These are phyloP conservation scores for Formica selysi DNA, from an alignment of 1,140 invertebrate species.

Conservation along the genomic window DNA sequence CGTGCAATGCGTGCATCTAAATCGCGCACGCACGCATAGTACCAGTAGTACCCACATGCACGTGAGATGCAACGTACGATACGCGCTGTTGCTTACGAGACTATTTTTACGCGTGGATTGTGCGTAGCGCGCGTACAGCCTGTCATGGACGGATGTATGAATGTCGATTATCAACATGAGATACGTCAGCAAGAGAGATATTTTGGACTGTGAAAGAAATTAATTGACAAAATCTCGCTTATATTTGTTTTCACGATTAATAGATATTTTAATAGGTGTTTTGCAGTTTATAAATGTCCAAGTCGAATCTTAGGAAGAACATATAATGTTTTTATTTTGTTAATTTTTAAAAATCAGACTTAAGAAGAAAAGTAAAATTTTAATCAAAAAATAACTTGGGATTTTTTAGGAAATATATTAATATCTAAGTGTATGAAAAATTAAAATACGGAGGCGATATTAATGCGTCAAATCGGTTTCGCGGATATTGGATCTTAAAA, in stretches of 20 bases:
- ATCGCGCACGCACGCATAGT: constrained; percentile 4
- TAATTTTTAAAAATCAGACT: not conserved
- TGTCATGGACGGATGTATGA: not conserved
- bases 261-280: too few species aligned
- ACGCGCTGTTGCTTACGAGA: constrained; percentile 66
- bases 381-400: not conserved
- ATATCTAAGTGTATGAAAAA: not conserved
- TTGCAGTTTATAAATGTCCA: not conserved
- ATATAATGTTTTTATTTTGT: not conserved
- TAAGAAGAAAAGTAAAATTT: not conserved
- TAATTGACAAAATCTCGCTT: not conserved
- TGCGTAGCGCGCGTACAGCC: not conserved
- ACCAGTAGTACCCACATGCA: not conserved
- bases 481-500: not conserved
- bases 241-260: not conserved
- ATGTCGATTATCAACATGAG: constrained; percentile 13
- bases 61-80: constrained; percentile 69
- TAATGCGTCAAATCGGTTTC: not conserved
- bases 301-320: not conserved
- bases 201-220: not conserved
- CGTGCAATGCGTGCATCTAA: constrained; percentile 23
- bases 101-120: constrained; percentile 69
- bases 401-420: not conserved
- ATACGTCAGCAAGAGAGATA: not conserved
- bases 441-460: not conserved